These are phyloP conservation scores for Coenonympha glycerion DNA, from an alignment of 2,888 invertebrate species.

Conservation along the genomic window DNA sequence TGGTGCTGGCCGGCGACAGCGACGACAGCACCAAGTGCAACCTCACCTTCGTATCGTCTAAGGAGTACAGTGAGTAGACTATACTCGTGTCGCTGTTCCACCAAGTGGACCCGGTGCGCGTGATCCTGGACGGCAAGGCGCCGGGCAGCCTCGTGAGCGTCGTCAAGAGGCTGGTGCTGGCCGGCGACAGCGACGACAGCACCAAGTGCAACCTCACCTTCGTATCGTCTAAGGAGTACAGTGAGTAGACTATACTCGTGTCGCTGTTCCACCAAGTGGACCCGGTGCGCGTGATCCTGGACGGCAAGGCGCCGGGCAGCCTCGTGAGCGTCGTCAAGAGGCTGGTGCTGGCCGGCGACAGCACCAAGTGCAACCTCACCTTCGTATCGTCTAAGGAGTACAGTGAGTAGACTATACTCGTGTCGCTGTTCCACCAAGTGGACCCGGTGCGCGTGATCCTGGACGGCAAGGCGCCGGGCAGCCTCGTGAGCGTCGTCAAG, in stretches of 20 bases:
- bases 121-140: slow-evolving; percentile 72
- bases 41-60: slow-evolving; percentile 73
- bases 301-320: slow-evolving; percentile 69
- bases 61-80: slow-evolving; percentile 75
- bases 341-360: slow-evolving; percentile 52
- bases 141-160: slow-evolving; percentile 68
- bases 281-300: slow-evolving; percentile 73
- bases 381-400: slow-evolving; percentile 77
- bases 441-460: slow-evolving; percentile 74
- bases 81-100: slow-evolving; percentile 75
- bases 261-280: slow-evolving; percentile 77
- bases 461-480: slow-evolving; percentile 70
- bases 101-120: slow-evolving; percentile 76
- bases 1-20: slow-evolving; percentile 50
- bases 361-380: slow-evolving; percentile 66
- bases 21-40: slow-evolving; percentile 56
- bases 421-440: slow-evolving; percentile 76
- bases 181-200: slow-evolving; percentile 37
- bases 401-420: slow-evolving; percentile 73
- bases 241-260: slow-evolving; percentile 72
- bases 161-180: slow-evolving; percentile 61
- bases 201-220: slow-evolving; percentile 71
- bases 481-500: slow-evolving; percentile 67
- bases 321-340: slow-evolving; percentile 68
- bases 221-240: slow-evolving; percentile 76